A percentile compares a stretch with the other conserved stretches of the same genome.
Conservation (phyloP, 2,888 invertebrate species). For the Phania funesta region DNA sequence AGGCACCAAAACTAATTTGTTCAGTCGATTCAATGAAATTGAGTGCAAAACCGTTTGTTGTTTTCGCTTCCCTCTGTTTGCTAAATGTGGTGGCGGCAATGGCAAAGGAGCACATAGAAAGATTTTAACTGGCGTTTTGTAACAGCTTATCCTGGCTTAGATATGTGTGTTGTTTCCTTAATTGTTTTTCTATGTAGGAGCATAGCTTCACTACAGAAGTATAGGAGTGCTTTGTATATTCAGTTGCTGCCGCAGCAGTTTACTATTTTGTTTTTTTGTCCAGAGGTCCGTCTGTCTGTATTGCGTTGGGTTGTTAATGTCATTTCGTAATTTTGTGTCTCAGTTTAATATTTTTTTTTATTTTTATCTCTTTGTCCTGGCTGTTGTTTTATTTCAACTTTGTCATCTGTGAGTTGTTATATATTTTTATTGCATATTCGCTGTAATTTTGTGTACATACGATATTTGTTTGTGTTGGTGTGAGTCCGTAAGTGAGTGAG, state of each 20-base stretch:
- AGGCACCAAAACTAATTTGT: constrained; percentile 72
- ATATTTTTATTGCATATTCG: constrained; percentile 61
- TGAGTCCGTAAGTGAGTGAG: not conserved
- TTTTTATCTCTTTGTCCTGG: not conserved
- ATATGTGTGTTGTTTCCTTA: constrained; percentile 34
- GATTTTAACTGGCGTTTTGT: constrained; percentile 35
- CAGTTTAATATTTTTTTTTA: constrained; percentile 21
- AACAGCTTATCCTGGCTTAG: constrained; percentile 16
- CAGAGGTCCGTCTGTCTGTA: constrained; percentile 1
- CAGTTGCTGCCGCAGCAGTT: constrained; percentile 49
- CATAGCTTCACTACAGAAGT: not conserved
- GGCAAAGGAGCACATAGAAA: not conserved
- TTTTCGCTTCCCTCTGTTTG: constrained; percentile 52
- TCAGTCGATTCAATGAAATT: constrained; percentile 73
- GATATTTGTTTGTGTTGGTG: not conserved
- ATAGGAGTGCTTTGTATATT: constrained; percentile 25
- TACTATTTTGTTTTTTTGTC: not conserved
- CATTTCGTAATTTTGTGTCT: constrained; percentile 49
- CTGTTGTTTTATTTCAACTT: constrained; percentile 35
- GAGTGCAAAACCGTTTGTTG: constrained; percentile 72
- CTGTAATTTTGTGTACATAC: constrained; percentile 45
- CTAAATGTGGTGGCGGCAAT: not conserved
- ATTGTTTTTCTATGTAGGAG: constrained; percentile 41
- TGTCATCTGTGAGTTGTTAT: constrained; percentile 45
- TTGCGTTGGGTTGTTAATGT: constrained; percentile 44